Conservation (phyloP, 2,888 invertebrate species). For the Plebejus anna region DNA sequence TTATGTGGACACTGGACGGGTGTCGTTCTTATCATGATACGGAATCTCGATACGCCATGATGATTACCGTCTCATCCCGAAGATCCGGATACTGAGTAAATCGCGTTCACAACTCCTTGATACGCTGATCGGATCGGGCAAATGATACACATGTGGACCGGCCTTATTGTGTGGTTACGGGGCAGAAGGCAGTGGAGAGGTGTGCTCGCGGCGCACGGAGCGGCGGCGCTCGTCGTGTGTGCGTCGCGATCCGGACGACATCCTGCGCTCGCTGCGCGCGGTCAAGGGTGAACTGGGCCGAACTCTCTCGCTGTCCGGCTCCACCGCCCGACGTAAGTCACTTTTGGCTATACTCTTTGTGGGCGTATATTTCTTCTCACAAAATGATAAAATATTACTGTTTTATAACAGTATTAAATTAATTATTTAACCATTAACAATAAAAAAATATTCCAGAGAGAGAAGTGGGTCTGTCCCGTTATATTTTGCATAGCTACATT, state of each 20-base stretch:
- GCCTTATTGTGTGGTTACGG: slow-evolving; percentile 19
- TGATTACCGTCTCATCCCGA: not conserved
- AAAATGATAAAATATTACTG: slow-evolving; percentile 19
- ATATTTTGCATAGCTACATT: too few relatives aligned
- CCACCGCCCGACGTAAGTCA: slow-evolving; percentile 86
- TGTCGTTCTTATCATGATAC: not conserved
- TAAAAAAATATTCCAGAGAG: not conserved
- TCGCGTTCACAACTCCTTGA: too few relatives aligned
- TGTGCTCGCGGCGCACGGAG: slow-evolving; percentile 74
- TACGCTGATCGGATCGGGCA: not conserved
- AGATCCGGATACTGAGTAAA: too few relatives aligned
- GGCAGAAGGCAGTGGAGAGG: slow-evolving; percentile 52
- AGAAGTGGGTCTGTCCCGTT: too few relatives aligned
- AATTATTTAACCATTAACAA: not conserved
- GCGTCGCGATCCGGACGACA: slow-evolving; percentile 91
- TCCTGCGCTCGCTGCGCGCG: slow-evolving; percentile 88
- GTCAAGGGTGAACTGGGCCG: slow-evolving; percentile 91
- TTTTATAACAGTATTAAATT: not conserved
- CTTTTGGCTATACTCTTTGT: slow-evolving; percentile 1
- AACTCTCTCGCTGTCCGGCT: slow-evolving; percentile 88
- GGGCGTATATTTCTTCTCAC: not conserved
- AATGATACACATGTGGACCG: not conserved
- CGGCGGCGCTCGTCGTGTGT: slow-evolving; percentile 90
- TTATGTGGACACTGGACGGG: not conserved
- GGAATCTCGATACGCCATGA: not conserved